Percentiles rank a stretch among this genome's conserved stretches.
Conservation (phyloP, 2,797 vertebrate species). For the Valencia hispanica region DNA sequence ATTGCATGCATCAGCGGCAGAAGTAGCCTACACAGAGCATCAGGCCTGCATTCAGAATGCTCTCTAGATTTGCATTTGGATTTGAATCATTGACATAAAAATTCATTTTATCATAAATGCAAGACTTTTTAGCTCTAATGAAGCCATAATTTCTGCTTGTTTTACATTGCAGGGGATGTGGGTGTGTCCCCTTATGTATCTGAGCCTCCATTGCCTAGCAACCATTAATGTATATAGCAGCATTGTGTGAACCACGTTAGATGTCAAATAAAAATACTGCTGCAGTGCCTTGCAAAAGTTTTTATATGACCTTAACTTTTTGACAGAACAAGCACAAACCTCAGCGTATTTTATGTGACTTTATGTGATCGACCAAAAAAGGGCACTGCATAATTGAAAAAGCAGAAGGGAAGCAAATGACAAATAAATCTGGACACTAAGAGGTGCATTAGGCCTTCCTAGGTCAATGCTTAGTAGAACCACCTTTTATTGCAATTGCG, state of each 20-base stretch:
- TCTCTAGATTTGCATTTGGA: conserved; percentile 8
- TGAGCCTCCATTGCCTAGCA: conserved; percentile 73
- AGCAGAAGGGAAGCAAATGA: neutral
- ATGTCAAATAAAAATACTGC: neutral
- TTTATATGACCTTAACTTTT: neutral
- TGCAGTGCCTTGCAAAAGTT: neutral
- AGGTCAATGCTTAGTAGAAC: neutral
- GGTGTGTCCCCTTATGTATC: conserved; percentile 68
- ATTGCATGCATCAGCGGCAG: conserved; percentile 19
- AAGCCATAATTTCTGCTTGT: conserved; percentile 58
- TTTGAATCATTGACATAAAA: neutral
- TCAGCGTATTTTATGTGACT: neutral
- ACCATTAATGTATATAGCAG: conserved; percentile 29
- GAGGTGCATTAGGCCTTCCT: neutral
- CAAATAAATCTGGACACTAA: neutral
- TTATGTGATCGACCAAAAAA: too few species aligned
- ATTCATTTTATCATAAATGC: conserved; percentile 18
- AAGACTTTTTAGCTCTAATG: conserved; percentile 8
- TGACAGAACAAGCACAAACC: neutral
- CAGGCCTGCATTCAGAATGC: conserved; percentile 24
- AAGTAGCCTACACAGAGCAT: neutral
- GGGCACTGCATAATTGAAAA: neutral
- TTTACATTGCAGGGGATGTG: conserved; percentile 66
- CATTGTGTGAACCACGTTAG: neutral
- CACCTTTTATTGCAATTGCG: neutral